phyloP scores from a whole-genome alignment of 2,888 invertebrate species.

The Xanthorhoe designata region DNA sequence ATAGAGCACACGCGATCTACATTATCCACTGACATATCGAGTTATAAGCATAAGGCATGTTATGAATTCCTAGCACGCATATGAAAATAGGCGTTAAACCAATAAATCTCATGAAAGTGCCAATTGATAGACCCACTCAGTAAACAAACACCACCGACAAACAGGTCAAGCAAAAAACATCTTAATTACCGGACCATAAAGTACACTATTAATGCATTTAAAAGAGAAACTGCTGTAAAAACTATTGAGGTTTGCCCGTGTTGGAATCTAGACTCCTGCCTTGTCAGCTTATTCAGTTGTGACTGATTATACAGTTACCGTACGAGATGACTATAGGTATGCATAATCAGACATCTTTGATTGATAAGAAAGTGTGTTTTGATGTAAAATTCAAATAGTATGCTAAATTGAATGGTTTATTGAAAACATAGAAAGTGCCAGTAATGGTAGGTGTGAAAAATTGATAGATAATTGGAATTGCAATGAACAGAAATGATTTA shows the following conservation, averaged over 20 bases:
- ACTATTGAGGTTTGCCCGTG: conserved; percentile 66
- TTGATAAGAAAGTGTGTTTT: conserved; percentile 22
- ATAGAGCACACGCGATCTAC: conserved; percentile 16
- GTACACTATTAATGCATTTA: conserved; percentile 54
- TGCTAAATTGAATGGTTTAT: conserved; percentile 17
- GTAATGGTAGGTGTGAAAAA: conserved; percentile 26
- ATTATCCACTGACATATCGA: conserved; percentile 20
- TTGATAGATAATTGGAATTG: conserved; percentile 14
- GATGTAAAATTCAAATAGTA: conserved; percentile 22
- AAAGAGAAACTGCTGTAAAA: conserved; percentile 74
- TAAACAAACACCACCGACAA: conserved; percentile 45
- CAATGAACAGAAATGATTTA: conserved; percentile 1
- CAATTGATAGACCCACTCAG: conserved; percentile 38
- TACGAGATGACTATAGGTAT: conserved; percentile 29
- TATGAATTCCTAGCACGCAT: conserved; percentile 23
- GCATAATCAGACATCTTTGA: conserved; percentile 29
- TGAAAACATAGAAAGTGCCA: conserved; percentile 19
- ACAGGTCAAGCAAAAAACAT: conserved; percentile 44
- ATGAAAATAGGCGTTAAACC: conserved; percentile 37
- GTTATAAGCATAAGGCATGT: conserved; percentile 10
- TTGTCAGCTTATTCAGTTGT: conserved; percentile 60
- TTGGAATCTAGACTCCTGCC: conserved; percentile 64
- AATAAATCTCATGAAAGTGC: conserved; percentile 43
- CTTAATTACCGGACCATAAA: conserved; percentile 55
- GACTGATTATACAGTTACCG: conserved; percentile 47